Evolutionary conservation across 2,113 vertebrate genomes (phyloP), one percentile per base, ranked within the genome.

Genomic region (Egretta garzetta): DNA sequence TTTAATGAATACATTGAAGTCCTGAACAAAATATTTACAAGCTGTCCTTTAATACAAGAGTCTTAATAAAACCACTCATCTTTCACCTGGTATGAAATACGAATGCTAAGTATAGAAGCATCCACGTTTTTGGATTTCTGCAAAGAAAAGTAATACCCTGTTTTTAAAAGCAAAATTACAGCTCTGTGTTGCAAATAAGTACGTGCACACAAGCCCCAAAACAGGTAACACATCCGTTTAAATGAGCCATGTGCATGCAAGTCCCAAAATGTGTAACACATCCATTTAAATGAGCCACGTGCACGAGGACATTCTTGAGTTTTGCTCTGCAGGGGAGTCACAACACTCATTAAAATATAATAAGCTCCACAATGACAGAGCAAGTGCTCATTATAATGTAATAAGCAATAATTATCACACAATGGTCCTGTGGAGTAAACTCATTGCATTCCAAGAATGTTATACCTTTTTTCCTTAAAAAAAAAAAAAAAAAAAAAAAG

Each of bases 291-390:
- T 41, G 30, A 72, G 41, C 37, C 49, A 59, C 18, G 4, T 58
- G 50, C 52, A 72, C 3, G 2, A 53, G 67, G 50, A 80, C 49
- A 45, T 70, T 80, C 66, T 81, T 88, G 50, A 93, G 71, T 73
- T 95, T 89, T 83, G 37, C 64, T 94, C 86, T 68, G 30, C 53
- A 73, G 79, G 86, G 41, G 24, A 91, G 41, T 84, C 89, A 94
- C 83, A 95, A 88, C 22, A 80, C 64, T 96, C 92, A 95, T 96
- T 96, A 97, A 96, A 95, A 97, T 77, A 94, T 71, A 97, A 95
- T 95, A 91, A 95, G 50, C 27, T 81, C 45, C 71, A 81, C 72
- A 85, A 95, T 73, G 85, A 91, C 80, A 91, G 32, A 96, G 28
- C 24, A 93, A 96, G 58, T 62, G 70, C 37, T 95, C 80, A 93